Evolutionary conservation across 2,113 vertebrate genomes (phyloP).

Genomic region (Pristiophorus japonicus): DNA sequence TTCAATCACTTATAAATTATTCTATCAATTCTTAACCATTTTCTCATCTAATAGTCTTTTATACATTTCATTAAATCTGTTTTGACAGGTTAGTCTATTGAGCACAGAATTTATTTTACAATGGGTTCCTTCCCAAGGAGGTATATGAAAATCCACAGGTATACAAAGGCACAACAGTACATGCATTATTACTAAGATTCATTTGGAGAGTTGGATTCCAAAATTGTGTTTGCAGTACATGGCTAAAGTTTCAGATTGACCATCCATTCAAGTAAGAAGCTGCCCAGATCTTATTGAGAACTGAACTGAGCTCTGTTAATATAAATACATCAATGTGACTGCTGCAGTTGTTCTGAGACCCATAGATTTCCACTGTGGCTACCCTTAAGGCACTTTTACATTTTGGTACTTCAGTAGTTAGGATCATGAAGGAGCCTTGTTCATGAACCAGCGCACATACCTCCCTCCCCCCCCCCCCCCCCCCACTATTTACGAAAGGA

Average conservation of each 20-base stretch:
- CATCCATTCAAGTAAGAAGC: slow-evolving; percentile 16
- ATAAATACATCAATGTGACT: neutral
- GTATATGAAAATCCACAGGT: slow-evolving; percentile 22
- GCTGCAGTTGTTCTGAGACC: slow-evolving; percentile 8
- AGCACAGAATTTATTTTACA: neutral
- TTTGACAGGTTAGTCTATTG: neutral
- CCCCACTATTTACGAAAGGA: too few species aligned
- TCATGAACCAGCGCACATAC: neutral
- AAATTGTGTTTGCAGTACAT: neutral
- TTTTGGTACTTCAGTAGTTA: slow-evolving; percentile 19
- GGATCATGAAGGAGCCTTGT: neutral
- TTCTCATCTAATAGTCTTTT: neutral
- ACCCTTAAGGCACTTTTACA: slow-evolving; percentile 34
- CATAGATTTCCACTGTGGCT: slow-evolving; percentile 30
- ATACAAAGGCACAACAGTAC: slow-evolving; percentile 30
- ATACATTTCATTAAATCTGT: neutral
- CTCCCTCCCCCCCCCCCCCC: neutral
- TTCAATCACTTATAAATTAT: slow-evolving; percentile 17
- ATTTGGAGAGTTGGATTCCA: slow-evolving; percentile 9
- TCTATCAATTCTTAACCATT: neutral
- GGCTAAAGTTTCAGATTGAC: slow-evolving; percentile 10
- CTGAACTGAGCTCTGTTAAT: neutral
- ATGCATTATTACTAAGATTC: slow-evolving; percentile 10
- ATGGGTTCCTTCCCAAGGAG: slow-evolving; percentile 29
- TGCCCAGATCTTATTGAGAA: neutral